Evolutionary conservation across 23 tunicate species (phyloP), one percentile per base, ranked within the genome.

Genomic region (Styela clava): DNA sequence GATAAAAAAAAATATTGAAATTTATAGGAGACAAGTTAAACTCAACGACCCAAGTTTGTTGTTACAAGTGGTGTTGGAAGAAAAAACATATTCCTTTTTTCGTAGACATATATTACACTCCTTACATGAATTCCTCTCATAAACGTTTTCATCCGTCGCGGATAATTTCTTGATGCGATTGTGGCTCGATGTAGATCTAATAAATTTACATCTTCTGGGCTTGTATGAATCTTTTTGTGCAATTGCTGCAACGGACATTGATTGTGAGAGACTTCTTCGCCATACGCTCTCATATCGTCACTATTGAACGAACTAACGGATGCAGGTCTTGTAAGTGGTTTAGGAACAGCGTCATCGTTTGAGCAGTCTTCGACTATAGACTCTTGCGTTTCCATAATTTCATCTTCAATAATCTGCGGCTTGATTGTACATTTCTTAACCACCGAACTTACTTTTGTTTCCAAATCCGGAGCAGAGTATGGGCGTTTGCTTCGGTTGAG

Each of bases 111-210:
- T n/a, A n/a, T n/a, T n/a, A n/a, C n/a, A n/a, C n/a, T n/a, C n/a
- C 56, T 44, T 34, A 34, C 52, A 27, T 82, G 52, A 28, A 82
- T 82, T 69, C 37, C 69, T 27, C 63, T 74, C 34, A 82, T 24
- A 69, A 84, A 77, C 16, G 65, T 56, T 36, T 77, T 76, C 44
- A 84, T 74, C 2, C 71, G 35, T 0, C 25, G 62, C 5, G 88
- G 88, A 44, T 74, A 84, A 36, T 84, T 84, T 63, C 77, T 84
- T 27, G 88, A 44, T 5, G 82, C 74, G 2, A 84, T 82, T 0
- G 61, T 24, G 3, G 88, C 88, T 64, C 80, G 71, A 32, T 84
- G 88, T 35, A 84, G 29, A 64, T 84, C 88, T 56, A 76, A 65
- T 16, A 84, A 65, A 62, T 69, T 52, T 2, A 84, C 64, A 16